Evolutionary conservation across 2,113 vertebrate genomes (phyloP).

Genomic region (Alexandromys fortis): DNA sequence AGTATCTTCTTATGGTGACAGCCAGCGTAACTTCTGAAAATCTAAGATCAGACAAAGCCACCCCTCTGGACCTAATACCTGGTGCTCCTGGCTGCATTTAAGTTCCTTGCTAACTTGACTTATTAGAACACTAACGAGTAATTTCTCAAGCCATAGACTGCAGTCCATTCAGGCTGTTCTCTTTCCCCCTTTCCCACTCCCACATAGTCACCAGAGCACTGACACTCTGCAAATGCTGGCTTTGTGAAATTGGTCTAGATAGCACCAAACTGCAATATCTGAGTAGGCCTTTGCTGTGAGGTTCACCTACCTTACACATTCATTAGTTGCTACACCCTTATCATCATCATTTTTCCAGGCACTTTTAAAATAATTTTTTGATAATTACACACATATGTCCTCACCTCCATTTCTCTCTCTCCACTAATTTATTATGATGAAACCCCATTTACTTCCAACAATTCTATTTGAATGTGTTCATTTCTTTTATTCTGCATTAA

Average conservation of each 20-base stretch:
- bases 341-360: not conserved
- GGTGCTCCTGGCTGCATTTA: not conserved
- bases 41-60: not conserved
- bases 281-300: not conserved
- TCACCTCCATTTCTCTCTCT: not conserved
- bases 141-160: not conserved
- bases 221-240: not conserved
- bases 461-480: not conserved
- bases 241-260: not conserved
- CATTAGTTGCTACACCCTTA: not conserved
- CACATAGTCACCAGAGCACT: not conserved
- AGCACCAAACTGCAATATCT: not conserved
- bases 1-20: not conserved
- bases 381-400: not conserved
- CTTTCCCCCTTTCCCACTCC: not conserved
- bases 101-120: not conserved
- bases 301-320: slow-evolving; percentile 25
- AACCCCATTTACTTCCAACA: not conserved
- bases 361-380: not conserved
- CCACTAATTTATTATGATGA: not conserved
- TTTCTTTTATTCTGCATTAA: not conserved
- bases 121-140: not conserved
- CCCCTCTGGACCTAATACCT: not conserved
- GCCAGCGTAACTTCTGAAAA: not conserved
- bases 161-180: not conserved